These are phyloP conservation scores for Ciona savignyi DNA, from an alignment of 23 tunicate genomes.

Conservation along the genomic window DNA sequence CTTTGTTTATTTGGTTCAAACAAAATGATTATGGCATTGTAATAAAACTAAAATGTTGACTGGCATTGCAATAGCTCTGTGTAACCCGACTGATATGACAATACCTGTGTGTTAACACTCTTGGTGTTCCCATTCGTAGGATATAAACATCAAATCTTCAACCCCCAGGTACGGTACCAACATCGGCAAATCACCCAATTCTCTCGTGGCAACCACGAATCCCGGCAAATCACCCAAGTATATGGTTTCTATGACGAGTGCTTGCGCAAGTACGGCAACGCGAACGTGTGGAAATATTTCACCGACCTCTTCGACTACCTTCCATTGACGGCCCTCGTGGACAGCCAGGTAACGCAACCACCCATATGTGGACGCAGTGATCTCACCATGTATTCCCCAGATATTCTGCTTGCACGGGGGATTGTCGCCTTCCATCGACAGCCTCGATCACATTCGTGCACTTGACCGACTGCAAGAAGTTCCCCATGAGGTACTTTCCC, in stretches of 20 bases:
- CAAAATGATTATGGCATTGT: no score
- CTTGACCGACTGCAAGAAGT: conserved; percentile 95
- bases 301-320: conserved; percentile 94
- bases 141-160: conserved; percentile 79
- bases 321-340: conserved; percentile 93
- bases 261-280: conserved; percentile 92
- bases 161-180: conserved; percentile 61
- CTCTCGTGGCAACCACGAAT: conserved; percentile 97
- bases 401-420: conserved; percentile 93
- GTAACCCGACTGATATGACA: no score
- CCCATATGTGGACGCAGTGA: no score
- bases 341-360: conserved; percentile 46
- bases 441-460: conserved; percentile 96
- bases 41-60: no score
- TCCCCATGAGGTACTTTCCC: conserved; percentile 78
- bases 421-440: conserved; percentile 92
- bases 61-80: no score
- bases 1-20: no score
- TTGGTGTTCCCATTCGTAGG: no score
- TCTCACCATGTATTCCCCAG: conserved; percentile 3
- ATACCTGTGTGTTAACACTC: no score
- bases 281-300: conserved; percentile 96
- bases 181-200: conserved; percentile 86
- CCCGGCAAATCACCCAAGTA: conserved; percentile 96
- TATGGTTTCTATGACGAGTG: conserved; percentile 98